phyloP scores from a whole-genome alignment of 2,888 invertebrate species.

The Epistrophe grossulariae region DNA sequence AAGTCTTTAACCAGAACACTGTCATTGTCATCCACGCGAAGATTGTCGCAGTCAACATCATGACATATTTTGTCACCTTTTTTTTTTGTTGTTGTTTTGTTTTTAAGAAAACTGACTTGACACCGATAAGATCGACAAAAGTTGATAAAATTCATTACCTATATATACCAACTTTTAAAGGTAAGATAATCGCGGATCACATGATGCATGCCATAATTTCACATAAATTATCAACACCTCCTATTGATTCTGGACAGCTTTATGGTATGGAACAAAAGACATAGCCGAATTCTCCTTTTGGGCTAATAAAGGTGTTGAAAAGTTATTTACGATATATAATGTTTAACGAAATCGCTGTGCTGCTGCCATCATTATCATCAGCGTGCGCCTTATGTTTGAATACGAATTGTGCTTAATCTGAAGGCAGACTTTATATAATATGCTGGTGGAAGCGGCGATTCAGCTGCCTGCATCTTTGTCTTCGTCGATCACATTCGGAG shows the following conservation, averaged over 20 bases:
- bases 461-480: not conserved
- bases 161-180: constrained; percentile 8
- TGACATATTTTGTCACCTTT: constrained; percentile 44
- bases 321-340: constrained; percentile 52
- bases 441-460: not conserved
- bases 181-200: constrained; percentile 60
- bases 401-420: constrained; percentile 32
- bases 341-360: constrained; percentile 21
- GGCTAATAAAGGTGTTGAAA: constrained; percentile 64
- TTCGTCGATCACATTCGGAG: not conserved
- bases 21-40: constrained; percentile 30
- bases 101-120: constrained; percentile 4
- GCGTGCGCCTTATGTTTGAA: constrained; percentile 52
- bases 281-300: constrained; percentile 28
- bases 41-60: constrained; percentile 46
- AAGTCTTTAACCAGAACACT: constrained; percentile 43
- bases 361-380: not conserved
- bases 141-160: constrained; percentile 44
- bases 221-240: constrained; percentile 65
- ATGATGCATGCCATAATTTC: constrained; percentile 59
- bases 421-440: not conserved
- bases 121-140: constrained; percentile 59
- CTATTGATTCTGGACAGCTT: constrained; percentile 55
- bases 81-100: not conserved
- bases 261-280: constrained; percentile 21